Percentiles rank a stretch among this genome's conserved stretches.
Conservation (phyloP, 1,140 invertebrate genomes). For the Papilio glaucus region DNA sequence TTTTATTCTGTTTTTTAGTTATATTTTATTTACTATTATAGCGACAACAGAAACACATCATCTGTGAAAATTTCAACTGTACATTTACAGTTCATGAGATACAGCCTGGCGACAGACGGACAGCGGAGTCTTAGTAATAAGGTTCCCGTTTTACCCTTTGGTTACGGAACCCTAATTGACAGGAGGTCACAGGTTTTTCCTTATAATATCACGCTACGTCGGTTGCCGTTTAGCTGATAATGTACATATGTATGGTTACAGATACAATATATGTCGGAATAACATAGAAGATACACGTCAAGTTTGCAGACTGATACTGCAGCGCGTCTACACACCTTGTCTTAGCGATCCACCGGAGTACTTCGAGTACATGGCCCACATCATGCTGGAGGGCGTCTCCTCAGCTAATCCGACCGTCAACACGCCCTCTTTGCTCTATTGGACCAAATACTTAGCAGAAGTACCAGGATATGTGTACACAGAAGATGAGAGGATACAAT, state of each 20-base stretch:
- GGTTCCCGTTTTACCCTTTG: too few relatives aligned
- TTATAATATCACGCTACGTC: too few relatives aligned
- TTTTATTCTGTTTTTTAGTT: too few relatives aligned
- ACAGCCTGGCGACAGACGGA: too few relatives aligned
- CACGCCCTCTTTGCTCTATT: slow-evolving; percentile 62
- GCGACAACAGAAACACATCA: too few relatives aligned
- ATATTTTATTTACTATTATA: too few relatives aligned
- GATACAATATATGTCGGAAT: slow-evolving; percentile 84
- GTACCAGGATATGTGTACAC: slow-evolving; percentile 73
- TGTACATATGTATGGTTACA: slow-evolving; percentile 47
- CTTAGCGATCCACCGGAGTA: slow-evolving; percentile 76
- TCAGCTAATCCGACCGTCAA: slow-evolving; percentile 69
- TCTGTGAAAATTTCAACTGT: too few relatives aligned
- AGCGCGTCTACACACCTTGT: slow-evolving; percentile 71
- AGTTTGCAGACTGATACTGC: slow-evolving; percentile 69
- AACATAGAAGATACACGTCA: slow-evolving; percentile 73
- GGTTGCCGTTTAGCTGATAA: too few relatives aligned
- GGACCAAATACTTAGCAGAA: slow-evolving; percentile 56
- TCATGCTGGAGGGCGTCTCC: slow-evolving; percentile 78
- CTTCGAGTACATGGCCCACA: slow-evolving; percentile 77
- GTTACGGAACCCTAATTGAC: too few relatives aligned
- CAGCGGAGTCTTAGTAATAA: too few relatives aligned
- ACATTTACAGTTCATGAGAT: too few relatives aligned
- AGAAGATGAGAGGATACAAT: slow-evolving; percentile 57
- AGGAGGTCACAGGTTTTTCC: too few relatives aligned